phyloP scores from a whole-genome alignment of 2,113 vertebrate genomes.

The Grammomys surdaster region DNA sequence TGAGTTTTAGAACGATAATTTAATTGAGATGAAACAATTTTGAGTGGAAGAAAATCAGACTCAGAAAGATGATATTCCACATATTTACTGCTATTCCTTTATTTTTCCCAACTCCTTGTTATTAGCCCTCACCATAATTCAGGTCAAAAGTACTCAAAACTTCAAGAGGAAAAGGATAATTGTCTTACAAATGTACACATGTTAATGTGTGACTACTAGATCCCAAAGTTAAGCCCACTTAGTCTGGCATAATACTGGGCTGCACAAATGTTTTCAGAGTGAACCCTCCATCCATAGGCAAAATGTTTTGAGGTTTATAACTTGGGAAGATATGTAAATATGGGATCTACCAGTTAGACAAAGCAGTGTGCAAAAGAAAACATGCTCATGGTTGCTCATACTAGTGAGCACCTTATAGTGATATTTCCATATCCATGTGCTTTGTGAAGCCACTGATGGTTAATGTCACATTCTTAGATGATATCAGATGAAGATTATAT shows the following conservation, averaged over 20 bases:
- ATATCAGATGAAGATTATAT: neutral
- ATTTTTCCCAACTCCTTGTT: neutral
- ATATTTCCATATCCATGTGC: neutral
- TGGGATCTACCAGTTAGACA: neutral
- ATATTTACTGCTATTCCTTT: neutral
- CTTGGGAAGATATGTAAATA: neutral
- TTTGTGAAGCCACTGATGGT: neutral
- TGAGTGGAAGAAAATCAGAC: neutral
- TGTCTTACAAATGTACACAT: neutral
- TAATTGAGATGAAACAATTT: slow-evolving; percentile 18
- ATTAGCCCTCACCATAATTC: neutral
- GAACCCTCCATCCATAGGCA: neutral
- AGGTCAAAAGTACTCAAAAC: neutral
- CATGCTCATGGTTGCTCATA: neutral
- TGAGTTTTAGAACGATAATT: neutral
- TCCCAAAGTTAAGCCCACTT: neutral
- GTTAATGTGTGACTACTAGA: neutral
- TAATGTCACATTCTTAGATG: neutral
- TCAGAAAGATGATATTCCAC: neutral
- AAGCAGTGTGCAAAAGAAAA: neutral
- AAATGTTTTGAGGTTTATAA: neutral
- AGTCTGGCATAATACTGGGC: neutral
- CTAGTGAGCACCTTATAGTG: neutral
- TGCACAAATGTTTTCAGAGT: neutral
- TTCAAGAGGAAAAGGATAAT: neutral